Evolutionary conservation across 2,113 vertebrate genomes (phyloP).

Genomic region (Burhinus oedicnemus): DNA sequence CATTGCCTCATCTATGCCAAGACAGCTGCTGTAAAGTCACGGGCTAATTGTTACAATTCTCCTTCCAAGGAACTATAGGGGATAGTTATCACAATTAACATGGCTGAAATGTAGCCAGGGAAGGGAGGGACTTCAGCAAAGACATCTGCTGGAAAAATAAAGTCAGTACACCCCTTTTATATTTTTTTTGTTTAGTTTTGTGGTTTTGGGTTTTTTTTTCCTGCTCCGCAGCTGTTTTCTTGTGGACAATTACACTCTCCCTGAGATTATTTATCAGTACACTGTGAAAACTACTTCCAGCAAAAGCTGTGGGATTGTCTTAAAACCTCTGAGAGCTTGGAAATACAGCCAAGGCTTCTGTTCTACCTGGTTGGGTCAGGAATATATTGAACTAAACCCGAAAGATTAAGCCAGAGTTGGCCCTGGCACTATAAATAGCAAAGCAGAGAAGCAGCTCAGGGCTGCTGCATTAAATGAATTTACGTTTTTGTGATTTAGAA

Average conservation of each 20-base stretch:
- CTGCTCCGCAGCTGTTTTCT: neutral
- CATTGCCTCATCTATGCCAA: neutral
- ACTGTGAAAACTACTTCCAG: neutral
- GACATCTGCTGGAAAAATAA: conserved; percentile 47
- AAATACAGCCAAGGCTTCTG: neutral
- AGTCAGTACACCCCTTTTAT: neutral
- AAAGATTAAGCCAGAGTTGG: conserved; percentile 42
- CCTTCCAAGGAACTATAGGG: conserved; percentile 27
- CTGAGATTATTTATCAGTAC: neutral
- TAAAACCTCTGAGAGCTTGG: neutral
- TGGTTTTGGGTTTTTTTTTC: neutral
- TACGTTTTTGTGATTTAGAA: conserved; percentile 34
- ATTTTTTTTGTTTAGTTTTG: neutral
- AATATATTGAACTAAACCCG: conserved; percentile 33
- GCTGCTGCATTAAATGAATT: conserved; percentile 28
- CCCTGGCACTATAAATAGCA: conserved; percentile 11
- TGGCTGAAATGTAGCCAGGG: neutral
- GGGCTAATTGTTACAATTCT: conserved; percentile 55
- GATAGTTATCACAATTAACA: conserved; percentile 47
- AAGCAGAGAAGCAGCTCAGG: neutral
- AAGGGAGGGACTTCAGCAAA: conserved; percentile 1
- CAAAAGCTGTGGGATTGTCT: neutral
- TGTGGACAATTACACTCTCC: neutral
- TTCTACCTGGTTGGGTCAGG: conserved; percentile 50
- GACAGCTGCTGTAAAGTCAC: conserved; percentile 52